phyloP scores from a whole-genome alignment of 2,888 invertebrate genomes.

The Choreutis nemorana region DNA sequence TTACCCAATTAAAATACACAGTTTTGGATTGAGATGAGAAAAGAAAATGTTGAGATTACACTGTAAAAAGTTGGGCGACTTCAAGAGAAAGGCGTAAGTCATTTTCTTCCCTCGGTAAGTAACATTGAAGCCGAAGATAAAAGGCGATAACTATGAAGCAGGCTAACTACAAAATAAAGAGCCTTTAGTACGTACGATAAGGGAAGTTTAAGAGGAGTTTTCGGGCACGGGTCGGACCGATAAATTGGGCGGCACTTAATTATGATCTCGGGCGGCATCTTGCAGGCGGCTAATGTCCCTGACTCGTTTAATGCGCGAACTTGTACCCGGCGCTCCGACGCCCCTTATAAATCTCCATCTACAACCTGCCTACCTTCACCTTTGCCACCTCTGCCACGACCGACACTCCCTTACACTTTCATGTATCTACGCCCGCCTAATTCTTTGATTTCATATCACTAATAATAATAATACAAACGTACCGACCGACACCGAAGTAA shows the following conservation, averaged over 20 bases:
- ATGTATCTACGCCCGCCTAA: too few species aligned
- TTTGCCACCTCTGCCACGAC: not conserved
- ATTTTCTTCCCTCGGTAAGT: slow-evolving; percentile 20
- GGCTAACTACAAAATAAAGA: slow-evolving; percentile 63
- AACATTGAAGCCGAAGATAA: slow-evolving; percentile 31
- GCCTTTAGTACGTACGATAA: slow-evolving; percentile 59
- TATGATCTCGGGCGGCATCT: slow-evolving; percentile 67
- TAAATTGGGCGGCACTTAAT: slow-evolving; percentile 67
- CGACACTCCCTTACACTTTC: not conserved
- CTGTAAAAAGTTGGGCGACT: slow-evolving; percentile 10
- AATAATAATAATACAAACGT: too few species aligned
- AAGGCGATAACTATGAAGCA: slow-evolving; percentile 47
- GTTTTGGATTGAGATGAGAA: slow-evolving; percentile 6
- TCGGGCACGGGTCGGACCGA: slow-evolving; percentile 58
- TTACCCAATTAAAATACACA: too few species aligned
- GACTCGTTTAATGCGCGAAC: slow-evolving; percentile 66
- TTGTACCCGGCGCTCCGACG: slow-evolving; percentile 58
- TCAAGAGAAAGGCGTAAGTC: slow-evolving; percentile 15
- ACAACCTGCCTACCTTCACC: too few species aligned
- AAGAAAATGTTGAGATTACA: slow-evolving; percentile 7
- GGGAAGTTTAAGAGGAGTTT: slow-evolving; percentile 62
- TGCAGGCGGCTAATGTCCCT: slow-evolving; percentile 64
- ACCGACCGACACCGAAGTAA: too few species aligned
- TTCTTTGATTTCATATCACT: too few species aligned
- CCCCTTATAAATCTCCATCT: slow-evolving; percentile 63